Conservation (phyloP, 2,113 vertebrate genomes). For the Proterorhinus semilunaris region DNA sequence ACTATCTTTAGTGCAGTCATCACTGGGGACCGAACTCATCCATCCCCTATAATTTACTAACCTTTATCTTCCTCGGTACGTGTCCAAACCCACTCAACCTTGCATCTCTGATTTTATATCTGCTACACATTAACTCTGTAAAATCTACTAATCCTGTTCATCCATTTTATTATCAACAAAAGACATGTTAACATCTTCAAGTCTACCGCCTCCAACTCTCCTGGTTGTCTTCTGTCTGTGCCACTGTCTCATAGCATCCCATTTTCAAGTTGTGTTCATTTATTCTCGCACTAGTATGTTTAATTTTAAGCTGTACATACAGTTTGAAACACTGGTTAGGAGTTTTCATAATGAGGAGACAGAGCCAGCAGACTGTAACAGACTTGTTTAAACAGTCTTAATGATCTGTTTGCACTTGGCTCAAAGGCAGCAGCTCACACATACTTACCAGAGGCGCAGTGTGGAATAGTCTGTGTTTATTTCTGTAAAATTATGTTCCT, state of each 20-base stretch:
- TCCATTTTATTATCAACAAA: conserved; percentile 19
- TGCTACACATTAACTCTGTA: too few relatives aligned
- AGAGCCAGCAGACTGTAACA: conserved; percentile 46
- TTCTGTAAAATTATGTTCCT: conserved; percentile 43
- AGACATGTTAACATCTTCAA: not conserved
- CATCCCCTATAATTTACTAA: too few relatives aligned
- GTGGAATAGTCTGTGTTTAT: conserved; percentile 55
- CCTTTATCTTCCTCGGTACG: too few relatives aligned
- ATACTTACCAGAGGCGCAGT: conserved; percentile 46
- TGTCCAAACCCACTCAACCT: too few relatives aligned
- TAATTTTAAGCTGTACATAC: not conserved
- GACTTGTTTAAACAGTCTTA: conserved; percentile 70
- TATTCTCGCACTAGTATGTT: conserved; percentile 13
- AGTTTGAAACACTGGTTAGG: conserved; percentile 32
- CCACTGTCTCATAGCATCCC: conserved; percentile 26
- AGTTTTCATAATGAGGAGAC: conserved; percentile 55
- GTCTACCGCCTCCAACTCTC: conserved; percentile 37
- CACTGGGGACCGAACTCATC: too few relatives aligned
- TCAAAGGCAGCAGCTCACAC: conserved; percentile 40
- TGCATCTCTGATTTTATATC: too few relatives aligned
- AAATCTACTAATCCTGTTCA: not conserved
- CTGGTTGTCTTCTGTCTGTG: conserved; percentile 23
- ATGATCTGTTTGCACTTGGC: conserved; percentile 71
- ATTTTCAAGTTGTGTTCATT: conserved; percentile 48
- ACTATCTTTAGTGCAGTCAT: too few relatives aligned